phyloP scores from a whole-genome alignment of 1,140 invertebrate species.

The Forficula auricularia region DNA sequence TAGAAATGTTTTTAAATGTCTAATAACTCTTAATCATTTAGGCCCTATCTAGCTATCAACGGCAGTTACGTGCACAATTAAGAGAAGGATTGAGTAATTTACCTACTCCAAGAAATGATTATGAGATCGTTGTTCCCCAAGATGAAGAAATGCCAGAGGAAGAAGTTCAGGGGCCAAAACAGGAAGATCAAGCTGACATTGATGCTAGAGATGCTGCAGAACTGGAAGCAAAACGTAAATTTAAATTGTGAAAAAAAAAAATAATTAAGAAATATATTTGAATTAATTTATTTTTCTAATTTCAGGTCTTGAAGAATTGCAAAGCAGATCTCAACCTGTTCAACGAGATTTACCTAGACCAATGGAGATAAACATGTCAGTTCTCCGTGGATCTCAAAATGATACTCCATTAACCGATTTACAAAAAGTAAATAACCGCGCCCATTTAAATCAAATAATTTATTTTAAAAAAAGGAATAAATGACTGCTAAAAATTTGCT shows the following conservation, averaged over 20 bases:
- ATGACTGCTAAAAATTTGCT: too few relatives aligned
- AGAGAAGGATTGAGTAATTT: constrained; percentile 56
- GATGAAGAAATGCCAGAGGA: constrained; percentile 40
- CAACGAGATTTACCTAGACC: constrained; percentile 81
- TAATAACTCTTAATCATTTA: too few relatives aligned
- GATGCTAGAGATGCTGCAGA: constrained; percentile 51
- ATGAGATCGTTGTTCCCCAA: constrained; percentile 93
- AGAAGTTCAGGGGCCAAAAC: constrained; percentile 22
- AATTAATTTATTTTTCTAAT: constrained; percentile 3
- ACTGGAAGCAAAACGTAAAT: constrained; percentile 37
- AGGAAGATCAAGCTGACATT: constrained; percentile 80
- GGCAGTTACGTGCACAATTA: constrained; percentile 49
- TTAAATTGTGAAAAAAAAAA: not conserved
- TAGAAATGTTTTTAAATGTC: not conserved
- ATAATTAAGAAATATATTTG: constrained; percentile 2
- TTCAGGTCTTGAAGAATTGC: constrained; percentile 37
- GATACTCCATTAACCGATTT: constrained; percentile 66
- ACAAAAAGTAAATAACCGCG: constrained; percentile 42
- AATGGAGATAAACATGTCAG: constrained; percentile 63
- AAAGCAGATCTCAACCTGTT: constrained; percentile 69
- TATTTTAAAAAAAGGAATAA: too few relatives aligned
- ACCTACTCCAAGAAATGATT: constrained; percentile 88
- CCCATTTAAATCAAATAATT: not conserved
- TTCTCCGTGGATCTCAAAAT: constrained; percentile 51
- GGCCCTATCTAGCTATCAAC: not conserved